Base-by-base conservation (phyloP, 1,140 invertebrate species). In the Nylanderia fulva region DNA sequence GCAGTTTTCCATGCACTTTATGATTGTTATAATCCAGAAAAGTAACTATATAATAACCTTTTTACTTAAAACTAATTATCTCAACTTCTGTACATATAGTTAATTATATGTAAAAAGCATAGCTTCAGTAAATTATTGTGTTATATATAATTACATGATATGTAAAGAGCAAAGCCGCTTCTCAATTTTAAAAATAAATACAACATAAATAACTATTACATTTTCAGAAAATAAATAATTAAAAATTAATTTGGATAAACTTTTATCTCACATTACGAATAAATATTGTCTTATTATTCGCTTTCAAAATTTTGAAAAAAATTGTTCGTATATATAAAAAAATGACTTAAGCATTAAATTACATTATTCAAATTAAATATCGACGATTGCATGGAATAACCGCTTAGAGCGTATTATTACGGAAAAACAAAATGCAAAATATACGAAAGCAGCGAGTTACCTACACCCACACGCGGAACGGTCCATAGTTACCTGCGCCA, bases 401-500 rank as follows among this genome's bases (percentile, higher is more conserved):
- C 18, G 27, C 8, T 71, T 56, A 39, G 39, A 39, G 39, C 54
- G 27, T 24, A 29, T 4, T 9, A 13, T 18, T 15, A 18, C 15
- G 21, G 24, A 52, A 79, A 68, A 33, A 24, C 5, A 39, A 80
- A 69, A 11, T 48, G 9, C 75, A 56, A 29, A 42, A 24, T n/a
- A 9, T 1, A 33, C 2, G 21, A 27, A 71, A 69, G 58, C 24
- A 56, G 11, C 15, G 64, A 18, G 4, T 18, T 9, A 29, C 18
- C 2, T 7, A 48, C 29, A 15, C 39, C 1, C 36, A 36, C 27
- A 27, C 13, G 21, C 39, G 61, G 29, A 80, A 80, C 13, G n/a
- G 52, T 8, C 15, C 69, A 15, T 21, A 36, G 69, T 84, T 61
- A 13, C 33, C 66, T 58, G 45, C 82, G 66, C 61, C 74, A 58